Evolutionary conservation across 2,797 vertebrate species (phyloP).

Genomic region (Myotis vivesi): DNA sequence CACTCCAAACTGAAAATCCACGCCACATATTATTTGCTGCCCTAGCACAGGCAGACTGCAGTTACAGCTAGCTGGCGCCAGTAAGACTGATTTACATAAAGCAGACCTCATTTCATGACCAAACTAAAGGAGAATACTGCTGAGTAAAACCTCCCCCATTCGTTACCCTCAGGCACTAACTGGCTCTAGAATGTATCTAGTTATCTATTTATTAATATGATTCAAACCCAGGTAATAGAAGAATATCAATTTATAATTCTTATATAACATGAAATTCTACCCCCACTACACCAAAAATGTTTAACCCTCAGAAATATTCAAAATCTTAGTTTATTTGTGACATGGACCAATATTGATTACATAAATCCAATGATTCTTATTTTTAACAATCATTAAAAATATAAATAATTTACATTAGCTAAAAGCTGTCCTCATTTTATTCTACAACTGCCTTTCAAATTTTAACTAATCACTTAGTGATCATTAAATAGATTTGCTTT

Average conservation of each 20-base stretch:
- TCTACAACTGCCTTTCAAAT: constrained; percentile 42
- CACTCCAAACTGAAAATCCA: constrained; percentile 77
- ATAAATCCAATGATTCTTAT: constrained; percentile 5
- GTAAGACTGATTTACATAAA: constrained; percentile 82
- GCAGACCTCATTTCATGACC: constrained; percentile 74
- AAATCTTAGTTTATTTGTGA: constrained; percentile 50
- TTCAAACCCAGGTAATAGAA: constrained; percentile 41
- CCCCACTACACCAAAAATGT: constrained; percentile 26
- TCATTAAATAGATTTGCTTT: constrained; percentile 39
- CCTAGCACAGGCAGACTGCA: constrained; percentile 76
- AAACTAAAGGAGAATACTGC: constrained; percentile 68
- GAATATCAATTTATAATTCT: constrained; percentile 50
- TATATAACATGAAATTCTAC: constrained; percentile 45
- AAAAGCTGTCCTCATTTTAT: constrained; percentile 45
- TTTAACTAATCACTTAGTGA: constrained; percentile 25
- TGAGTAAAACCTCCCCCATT: constrained; percentile 63
- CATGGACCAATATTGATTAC: background rate
- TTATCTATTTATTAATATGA: constrained; percentile 69
- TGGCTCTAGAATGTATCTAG: constrained; percentile 77
- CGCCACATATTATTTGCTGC: constrained; percentile 79
- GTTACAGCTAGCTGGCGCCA: constrained; percentile 82
- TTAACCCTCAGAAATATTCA: constrained; percentile 8
- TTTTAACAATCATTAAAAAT: constrained; percentile 48
- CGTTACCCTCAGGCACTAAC: background rate
- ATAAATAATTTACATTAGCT: constrained; percentile 32